Evolutionary conservation across 2,888 invertebrate genomes (phyloP).

Genomic region (Elmis aenea): DNA sequence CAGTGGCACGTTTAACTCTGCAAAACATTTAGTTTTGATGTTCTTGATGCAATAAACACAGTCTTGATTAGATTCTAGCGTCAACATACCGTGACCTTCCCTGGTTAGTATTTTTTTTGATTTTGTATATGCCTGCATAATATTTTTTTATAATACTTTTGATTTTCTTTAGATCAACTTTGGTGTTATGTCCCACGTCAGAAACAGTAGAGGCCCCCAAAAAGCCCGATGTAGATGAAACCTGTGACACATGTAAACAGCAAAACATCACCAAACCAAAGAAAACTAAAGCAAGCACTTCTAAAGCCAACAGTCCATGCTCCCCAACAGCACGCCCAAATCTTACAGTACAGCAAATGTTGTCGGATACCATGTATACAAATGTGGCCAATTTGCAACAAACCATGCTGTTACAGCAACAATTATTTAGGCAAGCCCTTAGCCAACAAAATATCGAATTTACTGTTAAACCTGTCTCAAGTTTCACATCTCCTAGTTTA

Average conservation of each 20-base stretch:
- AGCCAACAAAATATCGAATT: constrained; percentile 40
- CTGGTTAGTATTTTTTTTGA: too few relatives aligned
- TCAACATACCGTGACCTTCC: too few relatives aligned
- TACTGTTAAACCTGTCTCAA: constrained; percentile 33
- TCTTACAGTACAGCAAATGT: constrained; percentile 33
- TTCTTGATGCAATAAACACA: too few relatives aligned
- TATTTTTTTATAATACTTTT: too few relatives aligned
- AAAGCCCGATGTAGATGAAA: constrained; percentile 26
- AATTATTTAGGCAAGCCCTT: constrained; percentile 54
- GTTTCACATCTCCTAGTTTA: constrained; percentile 54
- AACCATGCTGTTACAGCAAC: constrained; percentile 64
- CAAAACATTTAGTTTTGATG: too few relatives aligned
- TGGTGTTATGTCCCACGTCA: constrained; percentile 35
- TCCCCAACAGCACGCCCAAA: constrained; percentile 33
- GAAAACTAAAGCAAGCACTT: constrained; percentile 31
- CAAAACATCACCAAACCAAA: constrained; percentile 30
- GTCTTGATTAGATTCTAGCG: too few relatives aligned
- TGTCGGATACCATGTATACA: constrained; percentile 64
- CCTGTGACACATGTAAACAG: constrained; percentile 33
- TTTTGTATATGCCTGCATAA: too few relatives aligned
- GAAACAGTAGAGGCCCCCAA: constrained; percentile 31
- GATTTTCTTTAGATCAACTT: constrained; percentile 36
- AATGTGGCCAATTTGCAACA: constrained; percentile 64
- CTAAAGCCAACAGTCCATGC: constrained; percentile 34
- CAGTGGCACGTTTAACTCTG: too few relatives aligned